Evolutionary conservation across 2,113 vertebrate genomes (phyloP).

Genomic region (Leucopsar rothschildi): DNA sequence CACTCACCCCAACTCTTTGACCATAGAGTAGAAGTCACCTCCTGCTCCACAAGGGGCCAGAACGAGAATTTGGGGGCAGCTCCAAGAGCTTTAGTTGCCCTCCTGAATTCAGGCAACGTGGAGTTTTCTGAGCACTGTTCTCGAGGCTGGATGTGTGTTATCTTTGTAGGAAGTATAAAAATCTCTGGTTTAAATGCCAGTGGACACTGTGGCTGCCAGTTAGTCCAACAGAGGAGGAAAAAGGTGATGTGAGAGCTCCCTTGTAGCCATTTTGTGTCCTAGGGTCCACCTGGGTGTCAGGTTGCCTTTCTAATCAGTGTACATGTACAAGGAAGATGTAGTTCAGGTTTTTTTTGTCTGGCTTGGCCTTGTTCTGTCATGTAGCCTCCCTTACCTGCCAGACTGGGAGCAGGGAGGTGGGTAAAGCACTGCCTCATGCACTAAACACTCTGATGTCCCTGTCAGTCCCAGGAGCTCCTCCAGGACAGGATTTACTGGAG

Average conservation of each 20-base stretch:
- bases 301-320: background rate
- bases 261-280: background rate
- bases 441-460: rapidly evolving
- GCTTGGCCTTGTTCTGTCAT: background rate
- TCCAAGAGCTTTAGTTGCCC: background rate
- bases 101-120: background rate
- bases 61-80: background rate
- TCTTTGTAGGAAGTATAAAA: background rate
- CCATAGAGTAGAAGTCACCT: background rate
- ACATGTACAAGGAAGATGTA: background rate
- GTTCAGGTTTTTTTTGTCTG: background rate
- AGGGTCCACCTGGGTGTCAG: background rate
- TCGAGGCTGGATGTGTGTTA: background rate
- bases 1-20: background rate
- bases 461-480: background rate
- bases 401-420: background rate
- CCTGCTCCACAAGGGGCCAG: background rate
- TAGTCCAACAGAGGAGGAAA: background rate
- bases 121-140: background rate
- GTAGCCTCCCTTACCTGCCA: background rate
- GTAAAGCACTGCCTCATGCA: background rate
- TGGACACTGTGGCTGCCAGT: background rate
- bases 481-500: background rate
- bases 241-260: background rate
- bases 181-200: background rate